These are phyloP conservation scores for Camelus bactrianus DNA, from an alignment of 2,113 vertebrate genomes.

Conservation along the genomic window DNA sequence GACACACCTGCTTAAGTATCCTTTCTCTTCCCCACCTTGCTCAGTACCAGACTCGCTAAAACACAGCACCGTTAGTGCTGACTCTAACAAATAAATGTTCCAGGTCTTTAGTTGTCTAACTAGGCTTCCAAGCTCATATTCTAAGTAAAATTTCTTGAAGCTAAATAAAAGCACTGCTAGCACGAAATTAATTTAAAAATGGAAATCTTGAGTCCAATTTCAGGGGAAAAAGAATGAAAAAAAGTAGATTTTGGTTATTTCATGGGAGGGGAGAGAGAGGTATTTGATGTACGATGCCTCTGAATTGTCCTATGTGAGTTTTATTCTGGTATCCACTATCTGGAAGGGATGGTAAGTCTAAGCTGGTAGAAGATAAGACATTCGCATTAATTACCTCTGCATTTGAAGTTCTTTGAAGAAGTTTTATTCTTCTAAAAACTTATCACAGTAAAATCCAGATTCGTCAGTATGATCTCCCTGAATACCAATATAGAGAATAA, in stretches of 20 bases:
- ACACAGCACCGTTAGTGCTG: neutral
- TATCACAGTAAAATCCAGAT: neutral
- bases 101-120: neutral
- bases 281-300: neutral
- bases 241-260: neutral
- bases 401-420: constrained; percentile 44
- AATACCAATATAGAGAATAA: constrained; percentile 26
- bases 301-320: neutral
- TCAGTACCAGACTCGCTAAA: neutral
- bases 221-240: neutral
- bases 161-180: constrained; percentile 26
- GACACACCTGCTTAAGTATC: neutral
- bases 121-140: neutral
- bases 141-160: constrained; percentile 31
- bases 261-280: neutral
- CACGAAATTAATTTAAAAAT: constrained; percentile 6
- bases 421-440: constrained; percentile 5
- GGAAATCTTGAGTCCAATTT: neutral
- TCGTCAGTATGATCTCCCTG: neutral
- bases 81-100: neutral
- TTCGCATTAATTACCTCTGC: neutral
- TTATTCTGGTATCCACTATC: neutral
- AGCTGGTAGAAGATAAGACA: neutral
- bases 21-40: neutral
- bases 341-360: neutral